A percentile compares a stretch with the other conserved stretches of the same genome.
Evolutionary conservation across 2,888 invertebrate genomes (phyloP).

Genomic region (Pocota personata): DNA sequence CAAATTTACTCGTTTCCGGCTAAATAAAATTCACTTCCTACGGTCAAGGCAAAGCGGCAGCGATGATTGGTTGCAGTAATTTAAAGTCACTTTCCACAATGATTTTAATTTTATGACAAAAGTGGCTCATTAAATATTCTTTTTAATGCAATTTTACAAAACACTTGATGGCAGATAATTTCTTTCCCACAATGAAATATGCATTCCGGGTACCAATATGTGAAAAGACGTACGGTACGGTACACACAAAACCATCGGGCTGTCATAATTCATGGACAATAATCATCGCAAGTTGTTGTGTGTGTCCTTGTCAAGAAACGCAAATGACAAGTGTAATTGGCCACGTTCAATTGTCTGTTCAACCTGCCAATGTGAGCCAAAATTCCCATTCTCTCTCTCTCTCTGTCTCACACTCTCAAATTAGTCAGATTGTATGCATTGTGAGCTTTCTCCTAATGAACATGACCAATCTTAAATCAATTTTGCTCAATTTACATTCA

Average conservation of each 20-base stretch:
- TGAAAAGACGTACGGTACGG: background rate
- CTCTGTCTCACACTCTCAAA: background rate
- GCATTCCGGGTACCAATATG: slow-evolving; percentile 42
- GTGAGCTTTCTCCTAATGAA: slow-evolving; percentile 49
- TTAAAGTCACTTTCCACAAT: background rate
- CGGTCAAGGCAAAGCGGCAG: too few species aligned
- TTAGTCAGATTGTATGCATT: background rate
- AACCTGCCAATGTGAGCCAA: slow-evolving; percentile 52
- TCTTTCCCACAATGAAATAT: slow-evolving; percentile 63
- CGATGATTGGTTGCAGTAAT: background rate
- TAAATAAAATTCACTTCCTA: too few species aligned
- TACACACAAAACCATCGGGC: background rate
- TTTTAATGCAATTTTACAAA: too few species aligned
- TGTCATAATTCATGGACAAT: slow-evolving; percentile 54
- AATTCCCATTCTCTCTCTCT: slow-evolving; percentile 20
- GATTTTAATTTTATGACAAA: too few species aligned
- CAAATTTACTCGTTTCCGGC: too few species aligned
- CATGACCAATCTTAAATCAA: slow-evolving; percentile 66
- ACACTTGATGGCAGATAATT: slow-evolving; percentile 23
- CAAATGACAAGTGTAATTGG: slow-evolving; percentile 71
- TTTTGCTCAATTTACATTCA: slow-evolving; percentile 71
- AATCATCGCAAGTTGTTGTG: slow-evolving; percentile 48
- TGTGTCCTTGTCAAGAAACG: slow-evolving; percentile 60
- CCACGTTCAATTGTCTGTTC: slow-evolving; percentile 68
- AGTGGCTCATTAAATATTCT: too few species aligned